Evolutionary conservation across 2,888 invertebrate genomes (phyloP).

Genomic region (Corythucha ciliata): DNA sequence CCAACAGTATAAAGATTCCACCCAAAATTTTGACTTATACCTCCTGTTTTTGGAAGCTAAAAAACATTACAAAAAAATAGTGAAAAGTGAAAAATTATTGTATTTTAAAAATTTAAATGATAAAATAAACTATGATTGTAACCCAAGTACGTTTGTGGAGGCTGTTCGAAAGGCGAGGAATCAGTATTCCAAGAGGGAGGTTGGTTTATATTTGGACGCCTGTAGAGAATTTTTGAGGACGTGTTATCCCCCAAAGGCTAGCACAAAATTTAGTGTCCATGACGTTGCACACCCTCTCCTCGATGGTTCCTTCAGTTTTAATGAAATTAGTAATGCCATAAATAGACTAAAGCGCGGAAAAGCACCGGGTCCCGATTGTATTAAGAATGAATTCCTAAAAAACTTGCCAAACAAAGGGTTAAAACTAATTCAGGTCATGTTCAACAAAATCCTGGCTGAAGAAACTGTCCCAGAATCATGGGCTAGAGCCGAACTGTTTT

Average conservation of each 20-base stretch:
- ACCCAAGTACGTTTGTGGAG: not conserved
- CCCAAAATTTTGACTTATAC: too few species aligned
- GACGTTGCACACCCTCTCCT: slow-evolving; percentile 3
- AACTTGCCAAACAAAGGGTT: slow-evolving; percentile 1
- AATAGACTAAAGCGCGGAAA: not conserved
- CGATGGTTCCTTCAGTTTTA: not conserved
- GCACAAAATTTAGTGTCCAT: not conserved
- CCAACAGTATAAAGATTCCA: not conserved
- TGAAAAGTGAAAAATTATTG: not conserved
- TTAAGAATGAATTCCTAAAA: slow-evolving; percentile 1
- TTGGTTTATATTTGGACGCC: not conserved
- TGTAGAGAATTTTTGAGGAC: not conserved
- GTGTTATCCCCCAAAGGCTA: not conserved
- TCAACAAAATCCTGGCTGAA: slow-evolving; percentile 4
- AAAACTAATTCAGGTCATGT: not conserved
- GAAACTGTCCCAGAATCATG: slow-evolving; percentile 1
- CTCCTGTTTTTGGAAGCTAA: not conserved
- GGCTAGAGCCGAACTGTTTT: not conserved
- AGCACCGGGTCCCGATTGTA: slow-evolving; percentile 13
- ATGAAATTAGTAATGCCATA: not conserved
- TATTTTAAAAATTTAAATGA: not conserved
- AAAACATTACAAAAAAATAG: not conserved
- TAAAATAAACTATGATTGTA: not conserved
- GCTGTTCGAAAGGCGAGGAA: not conserved
- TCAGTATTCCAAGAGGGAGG: not conserved